These are phyloP conservation scores for Thermophis baileyi DNA, from an alignment of 2,113 vertebrate genomes.

Conservation along the genomic window DNA sequence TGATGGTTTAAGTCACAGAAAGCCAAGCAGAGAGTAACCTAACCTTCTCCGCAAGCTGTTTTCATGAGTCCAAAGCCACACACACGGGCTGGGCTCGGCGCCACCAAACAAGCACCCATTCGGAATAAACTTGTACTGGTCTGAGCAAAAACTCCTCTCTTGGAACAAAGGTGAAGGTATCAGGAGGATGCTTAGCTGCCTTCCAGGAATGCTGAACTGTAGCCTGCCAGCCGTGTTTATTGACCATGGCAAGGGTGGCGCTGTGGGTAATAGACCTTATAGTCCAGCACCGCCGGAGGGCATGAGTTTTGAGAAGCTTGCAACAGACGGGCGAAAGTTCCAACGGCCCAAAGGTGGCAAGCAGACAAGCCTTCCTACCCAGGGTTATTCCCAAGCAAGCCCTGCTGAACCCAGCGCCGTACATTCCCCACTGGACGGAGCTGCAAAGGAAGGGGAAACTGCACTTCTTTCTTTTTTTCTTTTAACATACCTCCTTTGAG, in stretches of 20 bases:
- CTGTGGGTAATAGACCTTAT: not conserved
- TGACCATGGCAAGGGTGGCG: too few species aligned
- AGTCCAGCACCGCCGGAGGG: not conserved
- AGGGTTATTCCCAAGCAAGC: not conserved
- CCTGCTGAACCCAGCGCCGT: not conserved
- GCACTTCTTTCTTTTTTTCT: fast-evolving
- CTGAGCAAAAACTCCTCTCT: not conserved
- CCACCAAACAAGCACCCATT: not conserved
- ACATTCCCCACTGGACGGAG: too few species aligned
- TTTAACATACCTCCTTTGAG: not conserved
- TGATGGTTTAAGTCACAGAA: not conserved
- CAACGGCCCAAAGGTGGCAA: not conserved
- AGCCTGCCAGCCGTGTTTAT: too few species aligned
- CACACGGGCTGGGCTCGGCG: not conserved
- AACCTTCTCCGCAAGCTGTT: not conserved
- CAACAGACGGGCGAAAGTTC: not conserved
- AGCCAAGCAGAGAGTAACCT: not conserved
- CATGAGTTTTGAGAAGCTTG: not conserved
- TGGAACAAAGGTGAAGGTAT: not conserved
- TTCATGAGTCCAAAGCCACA: not conserved
- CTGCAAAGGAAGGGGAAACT: not conserved
- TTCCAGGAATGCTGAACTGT: not conserved
- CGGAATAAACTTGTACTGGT: not conserved
- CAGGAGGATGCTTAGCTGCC: not conserved
- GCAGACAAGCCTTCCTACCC: too few species aligned